Base-by-base conservation (phyloP, 2,113 vertebrate species). In the Ellobius talpinus region DNA sequence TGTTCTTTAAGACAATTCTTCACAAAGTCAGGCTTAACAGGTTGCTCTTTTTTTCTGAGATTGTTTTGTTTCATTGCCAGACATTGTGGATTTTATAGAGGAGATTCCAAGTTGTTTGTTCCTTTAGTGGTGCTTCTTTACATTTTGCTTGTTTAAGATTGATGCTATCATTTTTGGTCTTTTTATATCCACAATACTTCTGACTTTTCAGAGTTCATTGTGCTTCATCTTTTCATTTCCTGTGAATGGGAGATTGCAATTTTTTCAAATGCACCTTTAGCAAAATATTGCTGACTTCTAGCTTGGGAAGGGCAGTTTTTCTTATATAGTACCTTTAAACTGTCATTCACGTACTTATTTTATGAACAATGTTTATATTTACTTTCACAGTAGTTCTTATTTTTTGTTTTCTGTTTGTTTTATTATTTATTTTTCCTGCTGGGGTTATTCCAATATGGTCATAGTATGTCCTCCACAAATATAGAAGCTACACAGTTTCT, bases 271-370 rank as follows among this genome's bases (percentile, higher is more conserved):
- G 29, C 77, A 14, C 36, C 55, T 58, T 47, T 36, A 77, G 9
- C n/a, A n/a, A 42, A 50, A 50, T 55, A 17, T 9, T 77, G 12
- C 1, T 66, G 45, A 11, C 3, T 81, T 66, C 5, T 55, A 24
- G 72, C 19, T 50, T 78, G 77, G 3, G 33, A 23, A 33, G 3
- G 19, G 5, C 1, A 12, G 6, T 16, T 29, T 87, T 26, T n/a
- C 5, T 26, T 77, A 9, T 45, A 9, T 6, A 45, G 0, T 2
- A 23, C 16, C 5, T 89, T 0, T 66, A 11, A 8, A 3, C 11
- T 74, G 5, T 77, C 13, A 7, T 94, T 68, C 5, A 42, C 0
- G 0, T 19, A 23, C 7, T 94, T 2, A 39, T n/a, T 77, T 45
- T 50, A 11, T 12, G 42, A 9, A 2, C 4, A 39, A 33, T 13